These are phyloP conservation scores for Dromiciops gliroides DNA, from an alignment of 2,113 vertebrate genomes.

Conservation along the genomic window DNA sequence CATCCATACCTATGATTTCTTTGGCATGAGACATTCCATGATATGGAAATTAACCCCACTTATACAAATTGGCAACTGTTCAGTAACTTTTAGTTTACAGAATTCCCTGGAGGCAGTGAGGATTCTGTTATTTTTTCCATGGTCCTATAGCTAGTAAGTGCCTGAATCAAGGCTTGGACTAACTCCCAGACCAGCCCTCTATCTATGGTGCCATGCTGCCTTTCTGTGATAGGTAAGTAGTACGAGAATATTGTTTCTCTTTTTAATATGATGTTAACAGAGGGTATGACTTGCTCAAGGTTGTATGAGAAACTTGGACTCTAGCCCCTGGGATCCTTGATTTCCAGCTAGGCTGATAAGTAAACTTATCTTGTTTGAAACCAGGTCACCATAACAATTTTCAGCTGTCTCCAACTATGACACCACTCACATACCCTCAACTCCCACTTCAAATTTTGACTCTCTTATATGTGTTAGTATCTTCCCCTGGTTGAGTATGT, in stretches of 20 bases:
- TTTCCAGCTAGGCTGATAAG: background rate
- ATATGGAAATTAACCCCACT: background rate
- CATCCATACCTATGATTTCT: background rate
- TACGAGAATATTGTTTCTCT: background rate
- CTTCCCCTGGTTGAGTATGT: background rate
- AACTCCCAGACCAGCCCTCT: background rate
- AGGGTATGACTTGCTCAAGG: background rate
- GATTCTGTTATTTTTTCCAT: background rate
- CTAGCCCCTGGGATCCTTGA: background rate
- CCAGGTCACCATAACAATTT: background rate
- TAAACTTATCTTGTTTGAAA: background rate
- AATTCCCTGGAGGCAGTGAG: background rate
- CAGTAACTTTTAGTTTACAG: background rate
- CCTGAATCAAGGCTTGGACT: background rate
- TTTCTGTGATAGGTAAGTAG: background rate
- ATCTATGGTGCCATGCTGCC: background rate
- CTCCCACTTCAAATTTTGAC: background rate
- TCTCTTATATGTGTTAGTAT: background rate
- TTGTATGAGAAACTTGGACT: background rate
- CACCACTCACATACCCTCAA: background rate
- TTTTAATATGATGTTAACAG: background rate
- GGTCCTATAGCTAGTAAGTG: background rate
- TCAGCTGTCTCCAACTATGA: background rate
- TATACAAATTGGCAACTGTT: background rate
- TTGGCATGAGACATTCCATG: background rate